Evolutionary conservation across 1,140 invertebrate species (phyloP).

Genomic region (Apis mellifera): DNA sequence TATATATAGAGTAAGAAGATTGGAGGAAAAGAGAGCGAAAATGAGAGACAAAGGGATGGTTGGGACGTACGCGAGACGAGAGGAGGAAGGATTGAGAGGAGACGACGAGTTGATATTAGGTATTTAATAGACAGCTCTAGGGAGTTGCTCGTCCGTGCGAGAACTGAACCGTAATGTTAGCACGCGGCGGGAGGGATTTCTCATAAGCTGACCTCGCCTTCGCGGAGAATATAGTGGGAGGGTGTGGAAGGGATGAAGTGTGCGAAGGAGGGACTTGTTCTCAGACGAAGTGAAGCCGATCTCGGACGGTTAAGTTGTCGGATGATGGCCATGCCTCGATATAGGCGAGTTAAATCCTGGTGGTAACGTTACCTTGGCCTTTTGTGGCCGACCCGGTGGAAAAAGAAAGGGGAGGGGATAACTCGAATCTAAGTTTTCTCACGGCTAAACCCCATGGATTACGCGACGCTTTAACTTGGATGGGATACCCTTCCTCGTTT

Average conservation of each 20-base stretch:
- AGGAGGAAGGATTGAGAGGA: conserved; percentile 32
- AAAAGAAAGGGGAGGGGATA: conserved; percentile 66
- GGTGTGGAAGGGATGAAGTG: conserved; percentile 48
- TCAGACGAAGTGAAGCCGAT: conserved; percentile 56
- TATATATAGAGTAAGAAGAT: too few relatives aligned
- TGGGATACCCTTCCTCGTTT: conserved; percentile 71
- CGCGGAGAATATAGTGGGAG: conserved; percentile 65
- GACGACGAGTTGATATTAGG: conserved; percentile 74
- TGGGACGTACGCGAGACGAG: not conserved
- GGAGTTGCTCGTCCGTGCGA: conserved; percentile 67
- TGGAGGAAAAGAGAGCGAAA: conserved; percentile 2
- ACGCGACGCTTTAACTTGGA: conserved; percentile 73
- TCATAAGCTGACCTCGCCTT: conserved; percentile 74
- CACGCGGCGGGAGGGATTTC: conserved; percentile 72
- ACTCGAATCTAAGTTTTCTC: conserved; percentile 76
- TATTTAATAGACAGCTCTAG: conserved; percentile 77
- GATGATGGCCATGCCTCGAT: conserved; percentile 17
- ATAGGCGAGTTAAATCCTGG: not conserved
- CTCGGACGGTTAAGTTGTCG: conserved; percentile 20
- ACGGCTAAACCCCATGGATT: conserved; percentile 71
- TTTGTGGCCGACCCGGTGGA: not conserved
- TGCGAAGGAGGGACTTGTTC: conserved; percentile 36
- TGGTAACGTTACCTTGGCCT: not conserved
- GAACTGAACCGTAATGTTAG: conserved; percentile 73
- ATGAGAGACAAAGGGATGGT: not conserved